phyloP scores from a whole-genome alignment of 2,888 invertebrate species.

The Mactromeris polynyma region DNA sequence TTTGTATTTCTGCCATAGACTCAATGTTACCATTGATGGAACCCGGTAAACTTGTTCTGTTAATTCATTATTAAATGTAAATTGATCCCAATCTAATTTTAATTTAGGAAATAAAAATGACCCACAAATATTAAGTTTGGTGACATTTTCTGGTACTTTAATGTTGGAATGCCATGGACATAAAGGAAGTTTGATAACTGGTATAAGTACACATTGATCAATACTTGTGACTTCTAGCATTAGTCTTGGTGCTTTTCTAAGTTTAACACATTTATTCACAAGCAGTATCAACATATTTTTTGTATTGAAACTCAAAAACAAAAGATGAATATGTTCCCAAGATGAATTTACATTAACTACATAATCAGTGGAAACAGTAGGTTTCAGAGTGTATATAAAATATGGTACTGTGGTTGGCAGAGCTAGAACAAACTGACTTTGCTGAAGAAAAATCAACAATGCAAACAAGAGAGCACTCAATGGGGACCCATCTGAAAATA shows the following conservation, averaged over 20 bases:
- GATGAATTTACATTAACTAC: not conserved
- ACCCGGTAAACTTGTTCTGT: not conserved
- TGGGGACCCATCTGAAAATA: slow-evolving; percentile 33
- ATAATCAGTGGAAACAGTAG: not conserved
- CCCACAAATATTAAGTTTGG: not conserved
- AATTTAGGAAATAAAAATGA: not conserved
- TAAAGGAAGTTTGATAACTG: not conserved
- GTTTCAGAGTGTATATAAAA: slow-evolving; percentile 31
- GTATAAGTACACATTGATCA: not conserved
- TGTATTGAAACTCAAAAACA: not conserved
- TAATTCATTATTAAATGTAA: not conserved
- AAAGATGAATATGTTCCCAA: not conserved
- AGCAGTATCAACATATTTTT: not conserved
- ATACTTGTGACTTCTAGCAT: not conserved
- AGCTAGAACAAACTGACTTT: not conserved
- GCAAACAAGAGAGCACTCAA: slow-evolving; percentile 16
- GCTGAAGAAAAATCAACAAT: not conserved
- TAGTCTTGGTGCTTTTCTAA: not conserved
- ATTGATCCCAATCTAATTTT: not conserved
- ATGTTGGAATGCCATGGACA: not conserved
- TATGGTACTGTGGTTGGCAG: slow-evolving; percentile 23
- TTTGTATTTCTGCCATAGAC: not conserved
- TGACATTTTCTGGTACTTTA: not conserved
- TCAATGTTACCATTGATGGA: not conserved
- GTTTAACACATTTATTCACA: not conserved